phyloP scores from a whole-genome alignment of 2,113 vertebrate genomes.

The Sialia sialis region DNA sequence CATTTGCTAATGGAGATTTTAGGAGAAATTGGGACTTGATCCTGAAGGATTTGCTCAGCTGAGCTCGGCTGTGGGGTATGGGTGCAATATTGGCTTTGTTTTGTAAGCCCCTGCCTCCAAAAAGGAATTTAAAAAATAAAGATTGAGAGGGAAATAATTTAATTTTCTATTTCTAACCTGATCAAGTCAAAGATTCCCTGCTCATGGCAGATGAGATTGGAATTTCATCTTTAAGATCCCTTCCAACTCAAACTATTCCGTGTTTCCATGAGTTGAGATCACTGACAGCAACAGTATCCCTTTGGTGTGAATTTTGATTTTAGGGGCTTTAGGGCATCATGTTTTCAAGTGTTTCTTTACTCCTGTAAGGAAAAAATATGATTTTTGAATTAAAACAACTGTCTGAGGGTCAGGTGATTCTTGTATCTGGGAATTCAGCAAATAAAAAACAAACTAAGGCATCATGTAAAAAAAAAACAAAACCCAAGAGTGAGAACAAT shows the following conservation, averaged over 20 bases:
- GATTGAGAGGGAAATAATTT: accelerated
- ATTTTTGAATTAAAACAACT: background rate
- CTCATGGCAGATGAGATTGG: accelerated
- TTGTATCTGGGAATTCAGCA: background rate
- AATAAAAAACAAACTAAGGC: background rate
- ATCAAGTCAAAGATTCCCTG: background rate
- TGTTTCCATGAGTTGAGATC: no score
- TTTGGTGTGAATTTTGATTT: background rate
- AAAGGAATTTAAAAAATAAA: background rate
- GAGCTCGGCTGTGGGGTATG: background rate
- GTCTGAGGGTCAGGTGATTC: background rate
- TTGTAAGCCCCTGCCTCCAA: background rate
- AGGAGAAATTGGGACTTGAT: background rate
- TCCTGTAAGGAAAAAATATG: background rate
- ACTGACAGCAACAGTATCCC: accelerated
- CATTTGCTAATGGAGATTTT: background rate
- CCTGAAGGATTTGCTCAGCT: background rate
- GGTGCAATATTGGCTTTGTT: background rate
- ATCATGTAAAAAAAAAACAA: no score
- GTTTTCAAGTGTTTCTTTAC: background rate
- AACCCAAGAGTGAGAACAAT: background rate
- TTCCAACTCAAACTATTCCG: background rate
- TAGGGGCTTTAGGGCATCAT: background rate
- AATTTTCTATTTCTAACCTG: background rate
- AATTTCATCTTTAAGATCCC: background rate